Evolutionary conservation across 2,113 vertebrate species (phyloP).

Genomic region (Nyctibius bracteatus): DNA sequence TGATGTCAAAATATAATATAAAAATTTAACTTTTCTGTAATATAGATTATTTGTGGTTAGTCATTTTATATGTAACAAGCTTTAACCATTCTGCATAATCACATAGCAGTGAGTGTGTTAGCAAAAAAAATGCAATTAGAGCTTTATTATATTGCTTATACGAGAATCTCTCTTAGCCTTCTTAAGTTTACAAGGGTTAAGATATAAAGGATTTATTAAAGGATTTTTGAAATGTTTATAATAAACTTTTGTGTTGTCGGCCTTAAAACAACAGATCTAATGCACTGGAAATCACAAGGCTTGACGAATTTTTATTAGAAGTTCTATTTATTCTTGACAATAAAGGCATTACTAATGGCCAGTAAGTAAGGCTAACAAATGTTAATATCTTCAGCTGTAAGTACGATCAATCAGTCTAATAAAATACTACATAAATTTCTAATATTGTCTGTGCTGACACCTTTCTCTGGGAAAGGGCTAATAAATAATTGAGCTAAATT

Average conservation of each 20-base stretch:
- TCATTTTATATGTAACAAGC: background rate
- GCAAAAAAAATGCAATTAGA: background rate
- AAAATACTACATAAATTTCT: constrained; percentile 77
- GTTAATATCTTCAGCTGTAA: constrained; percentile 69
- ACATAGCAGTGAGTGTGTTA: background rate
- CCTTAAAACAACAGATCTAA: constrained; percentile 77
- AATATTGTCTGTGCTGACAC: constrained; percentile 58
- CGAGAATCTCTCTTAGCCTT: background rate
- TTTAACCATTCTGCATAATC: background rate
- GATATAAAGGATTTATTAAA: constrained; percentile 28
- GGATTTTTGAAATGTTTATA: constrained; percentile 14
- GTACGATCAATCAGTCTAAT: constrained; percentile 81
- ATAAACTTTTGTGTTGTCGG: constrained; percentile 30
- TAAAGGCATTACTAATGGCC: constrained; percentile 79
- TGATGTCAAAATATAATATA: background rate
- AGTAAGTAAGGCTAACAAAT: constrained; percentile 75
- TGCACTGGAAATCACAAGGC: constrained; percentile 65
- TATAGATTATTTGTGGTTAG: background rate
- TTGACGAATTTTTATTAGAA: constrained; percentile 83
- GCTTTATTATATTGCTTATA: background rate
- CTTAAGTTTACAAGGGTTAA: constrained; percentile 26
- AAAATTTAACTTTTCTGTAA: background rate
- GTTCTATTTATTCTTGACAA: constrained; percentile 85
- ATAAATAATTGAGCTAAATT: constrained; percentile 60
- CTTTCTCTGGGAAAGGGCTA: constrained; percentile 43